These are phyloP conservation scores for Zelostemma sp. DNA, from an alignment of 1,140 invertebrate species.

Conservation along the genomic window DNA sequence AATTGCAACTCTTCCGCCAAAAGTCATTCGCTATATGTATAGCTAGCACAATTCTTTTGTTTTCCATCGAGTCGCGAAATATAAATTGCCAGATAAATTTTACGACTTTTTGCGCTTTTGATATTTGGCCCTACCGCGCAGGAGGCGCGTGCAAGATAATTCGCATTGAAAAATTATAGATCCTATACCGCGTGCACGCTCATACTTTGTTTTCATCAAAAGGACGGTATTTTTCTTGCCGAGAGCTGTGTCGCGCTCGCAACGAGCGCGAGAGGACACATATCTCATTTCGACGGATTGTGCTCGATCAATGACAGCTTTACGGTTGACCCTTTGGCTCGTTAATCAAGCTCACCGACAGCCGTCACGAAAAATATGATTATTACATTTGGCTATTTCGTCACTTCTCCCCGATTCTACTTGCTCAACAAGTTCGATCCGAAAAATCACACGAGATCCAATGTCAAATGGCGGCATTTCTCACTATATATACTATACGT, in stretches of 20 bases:
- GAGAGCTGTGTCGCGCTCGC: conserved; percentile 18
- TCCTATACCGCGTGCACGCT: conserved; percentile 6
- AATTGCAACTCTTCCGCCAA: conserved; percentile 30
- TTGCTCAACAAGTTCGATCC: not conserved
- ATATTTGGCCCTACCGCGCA: too few relatives aligned
- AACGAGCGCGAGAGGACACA: conserved; percentile 32
- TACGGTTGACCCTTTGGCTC: conserved; percentile 31
- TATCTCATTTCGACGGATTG: conserved; percentile 43
- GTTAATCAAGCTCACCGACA: conserved; percentile 38
- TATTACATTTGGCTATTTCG: conserved; percentile 28
- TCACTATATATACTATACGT: too few relatives aligned
- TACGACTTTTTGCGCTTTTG: too few relatives aligned
- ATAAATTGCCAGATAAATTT: too few relatives aligned
- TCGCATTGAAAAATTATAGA: too few relatives aligned
- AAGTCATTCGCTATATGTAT: not conserved
- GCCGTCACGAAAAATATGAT: conserved; percentile 34
- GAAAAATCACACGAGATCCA: not conserved
- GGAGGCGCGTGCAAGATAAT: too few relatives aligned
- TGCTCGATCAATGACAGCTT: conserved; percentile 37
- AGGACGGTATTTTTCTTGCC: conserved; percentile 19
- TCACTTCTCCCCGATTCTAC: conserved; percentile 14
- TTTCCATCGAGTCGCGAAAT: too few relatives aligned
- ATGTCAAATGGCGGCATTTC: not conserved
- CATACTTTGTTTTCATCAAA: conserved; percentile 12
- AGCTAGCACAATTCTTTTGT: too few relatives aligned